Evolutionary conservation across 1,140 invertebrate species (phyloP).

Genomic region (Psilanteris sp.): DNA sequence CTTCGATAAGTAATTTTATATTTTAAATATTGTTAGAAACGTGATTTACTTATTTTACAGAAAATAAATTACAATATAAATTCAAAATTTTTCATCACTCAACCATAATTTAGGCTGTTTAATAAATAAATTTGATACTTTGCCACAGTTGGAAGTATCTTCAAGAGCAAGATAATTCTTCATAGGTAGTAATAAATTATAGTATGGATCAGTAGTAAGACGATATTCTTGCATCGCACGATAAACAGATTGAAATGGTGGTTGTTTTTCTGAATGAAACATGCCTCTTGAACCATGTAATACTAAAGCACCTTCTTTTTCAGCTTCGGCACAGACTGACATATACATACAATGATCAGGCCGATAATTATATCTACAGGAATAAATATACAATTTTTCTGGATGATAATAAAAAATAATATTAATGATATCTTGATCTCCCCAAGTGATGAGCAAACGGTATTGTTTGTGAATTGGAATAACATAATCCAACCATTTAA

Average conservation of each 20-base stretch:
- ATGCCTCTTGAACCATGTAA: conserved; percentile 93
- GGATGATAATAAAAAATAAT: conserved; percentile 96
- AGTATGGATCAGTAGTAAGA: conserved; percentile 76
- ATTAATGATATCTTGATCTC: conserved; percentile 99
- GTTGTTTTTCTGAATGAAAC: conserved; percentile 93
- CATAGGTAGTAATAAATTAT: conserved; percentile 79
- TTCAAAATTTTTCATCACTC: conserved; percentile 4
- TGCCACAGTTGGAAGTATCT: conserved; percentile 80
- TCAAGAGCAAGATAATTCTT: conserved; percentile 75
- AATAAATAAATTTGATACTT: conserved; percentile 77
- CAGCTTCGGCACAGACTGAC: conserved; percentile 89
- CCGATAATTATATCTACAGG: conserved; percentile 94
- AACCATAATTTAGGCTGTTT: conserved; percentile 74
- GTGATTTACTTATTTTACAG: too few species aligned
- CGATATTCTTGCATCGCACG: conserved; percentile 84
- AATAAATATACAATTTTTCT: conserved; percentile 89
- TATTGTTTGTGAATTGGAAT: conserved; percentile 92
- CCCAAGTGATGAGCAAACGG: conserved; percentile 93
- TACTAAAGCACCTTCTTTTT: conserved; percentile 87
- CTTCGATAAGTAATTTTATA: too few species aligned
- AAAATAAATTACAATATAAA: neutral
- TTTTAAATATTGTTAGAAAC: neutral
- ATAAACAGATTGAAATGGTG: conserved; percentile 90
- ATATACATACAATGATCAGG: conserved; percentile 97
- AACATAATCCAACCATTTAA: conserved; percentile 91